phyloP scores from a whole-genome alignment of 2,888 invertebrate species.

The Macrophya alboannulata region DNA sequence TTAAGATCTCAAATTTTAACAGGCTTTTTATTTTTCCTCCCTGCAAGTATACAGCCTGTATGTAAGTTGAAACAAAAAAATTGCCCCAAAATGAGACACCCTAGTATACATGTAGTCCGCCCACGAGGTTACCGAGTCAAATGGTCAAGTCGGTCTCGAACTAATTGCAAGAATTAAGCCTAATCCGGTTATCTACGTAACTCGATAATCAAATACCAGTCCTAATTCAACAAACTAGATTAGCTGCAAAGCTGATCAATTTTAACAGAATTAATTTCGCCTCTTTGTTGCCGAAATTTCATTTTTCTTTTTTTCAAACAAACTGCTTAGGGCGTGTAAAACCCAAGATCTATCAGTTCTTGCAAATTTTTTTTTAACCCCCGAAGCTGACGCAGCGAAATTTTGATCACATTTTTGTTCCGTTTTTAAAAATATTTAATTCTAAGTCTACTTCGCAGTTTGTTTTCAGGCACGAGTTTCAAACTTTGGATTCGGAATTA shows the following conservation, averaged over 20 bases:
- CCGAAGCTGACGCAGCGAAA: too few relatives aligned
- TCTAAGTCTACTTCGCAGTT: not conserved
- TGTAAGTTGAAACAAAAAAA: too few relatives aligned
- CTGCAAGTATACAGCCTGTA: too few relatives aligned
- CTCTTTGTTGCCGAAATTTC: not conserved
- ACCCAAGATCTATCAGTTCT: not conserved
- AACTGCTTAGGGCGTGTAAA: not conserved
- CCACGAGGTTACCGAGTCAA: not conserved
- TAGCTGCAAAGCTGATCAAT: not conserved
- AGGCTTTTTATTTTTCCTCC: too few relatives aligned
- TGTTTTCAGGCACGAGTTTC: not conserved
- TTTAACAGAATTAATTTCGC: not conserved
- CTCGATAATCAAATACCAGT: not conserved
- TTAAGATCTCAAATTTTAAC: too few relatives aligned
- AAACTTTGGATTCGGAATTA: constrained; percentile 16
- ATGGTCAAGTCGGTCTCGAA: not conserved
- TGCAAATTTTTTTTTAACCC: too few relatives aligned
- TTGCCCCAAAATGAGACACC: too few relatives aligned
- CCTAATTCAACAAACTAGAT: not conserved
- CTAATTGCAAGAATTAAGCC: not conserved
- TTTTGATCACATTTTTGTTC: too few relatives aligned
- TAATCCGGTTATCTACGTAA: not conserved
- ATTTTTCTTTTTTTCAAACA: not conserved
- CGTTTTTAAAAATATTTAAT: not conserved
- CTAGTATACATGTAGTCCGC: too few relatives aligned